Evolutionary conservation across 2,888 invertebrate species (phyloP), one percentile per base, ranked within the genome.

Genomic region (Ethmia dodecea): DNA sequence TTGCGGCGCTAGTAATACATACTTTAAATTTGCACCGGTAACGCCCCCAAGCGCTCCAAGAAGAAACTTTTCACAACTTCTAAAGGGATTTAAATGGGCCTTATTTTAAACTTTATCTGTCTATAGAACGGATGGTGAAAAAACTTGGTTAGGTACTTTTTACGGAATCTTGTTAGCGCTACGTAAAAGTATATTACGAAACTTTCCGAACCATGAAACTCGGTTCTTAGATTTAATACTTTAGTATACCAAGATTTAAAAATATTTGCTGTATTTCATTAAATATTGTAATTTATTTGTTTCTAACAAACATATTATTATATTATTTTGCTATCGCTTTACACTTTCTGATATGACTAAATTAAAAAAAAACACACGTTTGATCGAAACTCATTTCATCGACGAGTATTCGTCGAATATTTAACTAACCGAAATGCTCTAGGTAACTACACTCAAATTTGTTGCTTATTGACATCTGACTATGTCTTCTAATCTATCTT

Each of bases 11-110:
- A 68, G 70, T 73, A 72, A 78, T 78, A 81, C 78, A 78, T 70
- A 80, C 80, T 81, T 83, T 71, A 79, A 79, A 80, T 81, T 80
- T 79, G 72, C 79, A 78, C 80, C 78, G 75, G 77, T 70, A 72
- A 70, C 63, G 61, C 69, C 72, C 72, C 64, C 71, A 60, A 70
- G 71, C 72, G 63, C 43, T 71, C 57, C 58, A 57, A 62, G 61
- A 70, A 66, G 64, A 68, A 78, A 77, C 68, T 78, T 78, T 74
- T 55, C 54, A 45, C 51, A 68, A 72, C 63, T 72, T 70, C 69
- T 63, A 63, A 68, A 70, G 64, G 66, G 66, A 66, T 70, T 69
- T 59, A 74, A 78, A 76, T 73, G 64, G 66, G 65, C 60, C 64
- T 67, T 68, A 70, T 67, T 67, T 61, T 52, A 60, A 62, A 68